phyloP scores from a whole-genome alignment of 2,113 vertebrate genomes.

The Oceanodroma tethys region DNA sequence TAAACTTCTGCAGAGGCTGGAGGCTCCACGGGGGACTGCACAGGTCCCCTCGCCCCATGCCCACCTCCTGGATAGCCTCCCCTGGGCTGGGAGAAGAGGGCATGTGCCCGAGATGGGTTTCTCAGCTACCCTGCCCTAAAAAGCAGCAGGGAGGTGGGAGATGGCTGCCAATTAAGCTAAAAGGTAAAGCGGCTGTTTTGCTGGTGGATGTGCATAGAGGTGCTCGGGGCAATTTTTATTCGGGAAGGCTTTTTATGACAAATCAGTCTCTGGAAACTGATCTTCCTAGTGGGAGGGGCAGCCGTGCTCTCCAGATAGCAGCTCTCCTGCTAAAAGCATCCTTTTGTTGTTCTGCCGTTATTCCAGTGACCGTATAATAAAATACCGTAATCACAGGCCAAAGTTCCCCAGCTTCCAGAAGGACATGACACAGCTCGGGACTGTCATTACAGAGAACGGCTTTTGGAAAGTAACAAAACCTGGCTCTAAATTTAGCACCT shows the following conservation, averaged over 20 bases:
- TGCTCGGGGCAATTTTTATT: not conserved
- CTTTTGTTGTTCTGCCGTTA: not conserved
- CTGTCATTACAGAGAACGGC: not conserved
- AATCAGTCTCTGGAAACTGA: not conserved
- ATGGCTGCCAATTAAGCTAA: not conserved
- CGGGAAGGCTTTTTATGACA: not conserved
- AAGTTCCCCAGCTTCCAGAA: not conserved
- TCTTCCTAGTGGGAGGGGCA: not conserved
- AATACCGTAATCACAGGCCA: not conserved
- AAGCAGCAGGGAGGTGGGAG: not conserved
- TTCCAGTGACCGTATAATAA: not conserved
- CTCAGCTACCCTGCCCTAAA: not conserved
- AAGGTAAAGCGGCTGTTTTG: not conserved
- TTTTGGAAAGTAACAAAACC: not conserved
- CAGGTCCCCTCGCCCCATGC: not conserved
- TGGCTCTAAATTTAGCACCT: constrained; percentile 2
- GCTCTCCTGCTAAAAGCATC: not conserved
- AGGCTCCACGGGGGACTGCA: not conserved
- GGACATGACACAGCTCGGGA: not conserved
- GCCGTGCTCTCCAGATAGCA: not conserved
- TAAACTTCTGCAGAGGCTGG: not conserved
- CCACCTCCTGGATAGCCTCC: not conserved
- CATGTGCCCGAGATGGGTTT: not conserved
- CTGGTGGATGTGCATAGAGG: not conserved
- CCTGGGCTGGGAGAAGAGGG: not conserved